Base-by-base conservation (phyloP, 2,797 vertebrate genomes). In the Salmo trutta region DNA sequence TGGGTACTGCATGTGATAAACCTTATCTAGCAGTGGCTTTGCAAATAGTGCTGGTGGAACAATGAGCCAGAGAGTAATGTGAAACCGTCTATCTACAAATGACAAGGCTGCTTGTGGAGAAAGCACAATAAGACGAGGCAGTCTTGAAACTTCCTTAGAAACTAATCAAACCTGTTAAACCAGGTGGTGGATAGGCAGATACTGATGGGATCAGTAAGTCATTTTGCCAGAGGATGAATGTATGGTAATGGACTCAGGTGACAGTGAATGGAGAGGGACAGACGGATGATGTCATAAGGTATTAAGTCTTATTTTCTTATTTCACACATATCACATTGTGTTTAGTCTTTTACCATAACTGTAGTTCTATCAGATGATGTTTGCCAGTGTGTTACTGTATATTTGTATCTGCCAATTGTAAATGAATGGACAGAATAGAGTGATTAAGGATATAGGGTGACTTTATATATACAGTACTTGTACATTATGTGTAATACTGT, bases 401-500 rank as follows among this genome's bases (percentile, higher is more conserved):
- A 36, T 56, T 15, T 36, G 76, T 78, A 56, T 65, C 56, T 73
- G 24, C 81, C n/a, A 62, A 62, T 14, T 62, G n/a, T 62, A 62
- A 62, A 62, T 3, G 7, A 3, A 64, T 12, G 10, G 59, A 59
- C 59, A 64, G n/a, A 64, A 64, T 64, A 64, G 12, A 64, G 41
- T 47, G 5, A 62, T 62, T 6, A 24, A 62, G 59, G n/a, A 47
- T 24, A 4, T 3, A 10, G 59, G 21, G 59, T 12, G 8, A 64
- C 17, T 24, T 19, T 27, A 24, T 64, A n/a, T 24, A 27, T 24
- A 27, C 4, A 47, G 59, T 64, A 10, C 41, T 47, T 47, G 59
- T 64, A 64, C 3, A 27, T 3, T 64, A n/a, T 59, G 21, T 64
- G n/a, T 64, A 24, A 64, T 64, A 36, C 36, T 36, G 6, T 36